Percentiles rank a stretch among this genome's conserved stretches.
Conservation (phyloP, 2,797 vertebrate species). For the Pyrocephalus nanus region DNA sequence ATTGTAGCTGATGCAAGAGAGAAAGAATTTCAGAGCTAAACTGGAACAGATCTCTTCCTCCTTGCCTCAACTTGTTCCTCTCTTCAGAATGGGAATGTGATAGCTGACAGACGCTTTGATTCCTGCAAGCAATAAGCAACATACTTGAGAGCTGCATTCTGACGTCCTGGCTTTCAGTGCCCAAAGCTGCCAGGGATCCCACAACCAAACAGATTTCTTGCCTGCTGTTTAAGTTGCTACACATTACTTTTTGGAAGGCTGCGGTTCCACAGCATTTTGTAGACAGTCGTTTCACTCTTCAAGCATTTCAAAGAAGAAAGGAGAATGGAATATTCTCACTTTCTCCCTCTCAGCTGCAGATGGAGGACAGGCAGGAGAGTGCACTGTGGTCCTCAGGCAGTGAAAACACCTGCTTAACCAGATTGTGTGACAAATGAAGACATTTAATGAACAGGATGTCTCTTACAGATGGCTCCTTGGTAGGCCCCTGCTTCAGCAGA, state of each 20-base stretch:
- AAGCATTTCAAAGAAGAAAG: not conserved
- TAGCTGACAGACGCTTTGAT: not conserved
- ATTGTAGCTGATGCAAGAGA: not conserved
- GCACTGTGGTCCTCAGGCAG: not conserved
- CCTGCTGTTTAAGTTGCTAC: not conserved
- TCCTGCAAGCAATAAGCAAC: not conserved
- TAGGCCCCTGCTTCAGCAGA: not conserved
- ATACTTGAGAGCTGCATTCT: not conserved
- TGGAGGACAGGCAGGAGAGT: not conserved
- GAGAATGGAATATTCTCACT: not conserved
- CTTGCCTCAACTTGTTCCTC: not conserved
- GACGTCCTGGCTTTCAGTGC: not conserved
- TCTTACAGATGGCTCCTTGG: not conserved
- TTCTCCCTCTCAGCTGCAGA: not conserved
- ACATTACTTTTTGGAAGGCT: not conserved
- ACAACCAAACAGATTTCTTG: not conserved
- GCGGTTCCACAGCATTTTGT: not conserved
- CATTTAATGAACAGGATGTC: not conserved
- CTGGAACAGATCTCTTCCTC: not conserved
- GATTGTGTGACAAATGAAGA: rapidly evolving
- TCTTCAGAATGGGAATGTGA: not conserved
- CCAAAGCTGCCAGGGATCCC: not conserved
- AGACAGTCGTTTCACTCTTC: not conserved
- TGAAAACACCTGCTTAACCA: not conserved
- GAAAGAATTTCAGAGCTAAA: not conserved